Evolutionary conservation across 2,888 invertebrate species (phyloP).

Genomic region (Sphecodes monilicornis): DNA sequence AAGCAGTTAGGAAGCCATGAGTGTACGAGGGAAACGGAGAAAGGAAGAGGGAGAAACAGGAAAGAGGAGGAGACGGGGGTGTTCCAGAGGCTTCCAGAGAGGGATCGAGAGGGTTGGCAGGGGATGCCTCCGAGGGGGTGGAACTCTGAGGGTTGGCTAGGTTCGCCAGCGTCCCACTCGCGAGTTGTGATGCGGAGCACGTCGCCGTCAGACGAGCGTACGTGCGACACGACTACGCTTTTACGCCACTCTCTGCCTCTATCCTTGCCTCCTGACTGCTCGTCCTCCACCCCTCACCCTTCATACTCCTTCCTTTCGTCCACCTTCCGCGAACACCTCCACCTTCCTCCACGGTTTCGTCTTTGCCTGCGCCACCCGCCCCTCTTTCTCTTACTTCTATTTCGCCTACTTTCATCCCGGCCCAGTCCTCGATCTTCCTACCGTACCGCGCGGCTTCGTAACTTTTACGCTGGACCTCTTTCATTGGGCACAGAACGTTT

Average conservation of each 20-base stretch:
- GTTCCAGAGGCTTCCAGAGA: constrained; percentile 65
- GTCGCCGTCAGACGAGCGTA: constrained; percentile 84
- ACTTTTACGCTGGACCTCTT: constrained; percentile 15
- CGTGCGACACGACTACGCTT: constrained; percentile 85
- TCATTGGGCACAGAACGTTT: neutral
- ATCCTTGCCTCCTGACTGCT: constrained; percentile 63
- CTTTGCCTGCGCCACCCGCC: constrained; percentile 51
- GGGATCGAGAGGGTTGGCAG: constrained; percentile 60
- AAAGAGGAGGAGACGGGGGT: constrained; percentile 50
- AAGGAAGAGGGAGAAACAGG: constrained; percentile 35
- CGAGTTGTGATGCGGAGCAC: constrained; percentile 81
- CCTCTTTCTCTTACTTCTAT: constrained; percentile 53
- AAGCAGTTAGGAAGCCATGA: neutral
- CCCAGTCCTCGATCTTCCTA: constrained; percentile 12
- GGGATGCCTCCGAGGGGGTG: constrained; percentile 72
- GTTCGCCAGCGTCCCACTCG: constrained; percentile 70
- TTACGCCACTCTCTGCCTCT: constrained; percentile 80
- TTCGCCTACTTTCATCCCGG: constrained; percentile 71
- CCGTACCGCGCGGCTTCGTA: neutral
- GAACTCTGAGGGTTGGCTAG: constrained; percentile 74
- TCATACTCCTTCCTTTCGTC: constrained; percentile 44
- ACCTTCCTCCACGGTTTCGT: constrained; percentile 35
- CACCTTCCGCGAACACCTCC: constrained; percentile 47
- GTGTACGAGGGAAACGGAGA: constrained; percentile 17
- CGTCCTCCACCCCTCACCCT: constrained; percentile 30